Base-by-base conservation (phyloP, 2,113 vertebrate genomes). In the Odontophorus gujanensis region DNA sequence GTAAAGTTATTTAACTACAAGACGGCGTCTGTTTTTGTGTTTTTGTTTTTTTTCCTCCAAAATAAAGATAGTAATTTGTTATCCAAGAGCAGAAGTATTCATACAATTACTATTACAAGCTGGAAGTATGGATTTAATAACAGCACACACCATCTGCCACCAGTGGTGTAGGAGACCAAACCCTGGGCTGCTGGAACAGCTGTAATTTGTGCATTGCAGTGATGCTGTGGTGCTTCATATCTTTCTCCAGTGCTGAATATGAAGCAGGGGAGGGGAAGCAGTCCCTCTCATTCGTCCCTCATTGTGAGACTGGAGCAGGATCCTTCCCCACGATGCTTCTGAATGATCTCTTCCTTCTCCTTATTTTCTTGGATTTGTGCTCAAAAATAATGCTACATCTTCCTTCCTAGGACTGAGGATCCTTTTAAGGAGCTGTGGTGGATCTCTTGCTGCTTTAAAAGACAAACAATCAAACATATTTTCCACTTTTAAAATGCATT, bases 51-150 rank as follows among this genome's bases (percentile, higher is more conserved):
- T 79, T 81, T 26, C 34, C 68, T 50, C 50, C 51, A 19, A 90
- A 85, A 90, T 91, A 95, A 85, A 82, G 77, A 25, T 11, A 74
- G 38, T 34, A 43, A 75, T 19, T 82, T 93, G 83, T 87, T 77
- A 48, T 90, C 66, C 61, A 67, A 72, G 43, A 48, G 68, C 38
- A 91, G 89, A 74, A 71, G 19, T 75, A 91, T 95, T 85, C 68
- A 11, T 90, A 45, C 24, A 4, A 81, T 90, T 83, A 43, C 57
- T 91, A 10, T 78, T 95, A 85, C 21, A 92, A 85, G 47, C 38
- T 90, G 43, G 68, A 88, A 97, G 74, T 90, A 26, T 43, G 71
- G 51, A 67, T 90, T 78, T 94, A 94, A 90, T 92, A 94, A 81
- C 87, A 92, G 72, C 61, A 68, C 0, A 0, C 8, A 21, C 85